These are phyloP conservation scores for Thereuonema tuberculata DNA, from an alignment of 1,140 invertebrate species.

Conservation along the genomic window DNA sequence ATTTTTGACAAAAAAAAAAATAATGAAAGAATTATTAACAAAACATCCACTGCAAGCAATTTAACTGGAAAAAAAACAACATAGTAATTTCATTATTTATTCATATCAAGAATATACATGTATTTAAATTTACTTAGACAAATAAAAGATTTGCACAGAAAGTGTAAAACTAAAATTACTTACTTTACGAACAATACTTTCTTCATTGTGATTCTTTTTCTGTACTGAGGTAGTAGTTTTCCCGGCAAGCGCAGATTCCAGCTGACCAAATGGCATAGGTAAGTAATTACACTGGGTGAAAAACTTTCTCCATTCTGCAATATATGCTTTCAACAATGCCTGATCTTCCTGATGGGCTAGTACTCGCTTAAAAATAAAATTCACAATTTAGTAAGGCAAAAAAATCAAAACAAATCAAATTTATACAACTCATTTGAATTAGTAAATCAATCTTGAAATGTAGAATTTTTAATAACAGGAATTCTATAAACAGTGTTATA, in stretches of 20 bases:
- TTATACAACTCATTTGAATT: not conserved
- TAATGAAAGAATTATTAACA: not conserved
- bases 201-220: conserved; percentile 61
- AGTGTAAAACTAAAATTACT: not conserved
- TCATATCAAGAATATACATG: no score
- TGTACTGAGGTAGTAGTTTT: conserved; percentile 43
- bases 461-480: no score
- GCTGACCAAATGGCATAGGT: conserved; percentile 84
- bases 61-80: no score
- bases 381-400: conserved; percentile 1
- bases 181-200: conserved; percentile 75
- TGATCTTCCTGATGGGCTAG: conserved; percentile 84
- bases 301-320: conserved; percentile 93
- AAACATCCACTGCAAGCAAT: no score
- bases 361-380: conserved; percentile 45
- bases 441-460: not conserved
- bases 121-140: no score
- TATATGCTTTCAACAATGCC: conserved; percentile 87
- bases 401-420: conserved; percentile 7
- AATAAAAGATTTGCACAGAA: no score
- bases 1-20: no score
- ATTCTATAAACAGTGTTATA: no score
- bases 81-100: no score
- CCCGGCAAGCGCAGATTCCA: conserved; percentile 63
- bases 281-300: conserved; percentile 95